Evolutionary conservation across 2,888 invertebrate species (phyloP).

Genomic region (Papilio elwesi): DNA sequence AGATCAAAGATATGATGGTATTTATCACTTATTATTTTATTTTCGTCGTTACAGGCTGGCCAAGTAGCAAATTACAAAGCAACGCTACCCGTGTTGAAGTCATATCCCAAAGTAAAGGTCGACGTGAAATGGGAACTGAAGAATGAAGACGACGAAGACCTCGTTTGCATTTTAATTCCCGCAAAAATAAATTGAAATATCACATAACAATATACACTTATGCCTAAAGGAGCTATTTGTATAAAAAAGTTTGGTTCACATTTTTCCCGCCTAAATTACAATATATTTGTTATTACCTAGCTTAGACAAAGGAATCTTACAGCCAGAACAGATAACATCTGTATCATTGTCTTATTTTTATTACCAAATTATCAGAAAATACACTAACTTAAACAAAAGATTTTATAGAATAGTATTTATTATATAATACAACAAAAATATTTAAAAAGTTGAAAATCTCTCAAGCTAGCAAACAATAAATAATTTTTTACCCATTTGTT

Average conservation of each 20-base stretch:
- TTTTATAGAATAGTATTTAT: no score
- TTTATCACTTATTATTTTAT: no score
- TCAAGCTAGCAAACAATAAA: background rate
- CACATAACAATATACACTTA: background rate
- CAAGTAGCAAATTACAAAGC: constrained; percentile 76
- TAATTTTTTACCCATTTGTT: background rate
- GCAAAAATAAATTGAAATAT: constrained; percentile 82
- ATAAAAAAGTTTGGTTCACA: background rate
- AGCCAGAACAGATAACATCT: background rate
- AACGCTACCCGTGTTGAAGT: constrained; percentile 85
- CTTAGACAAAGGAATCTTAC: constrained; percentile 2
- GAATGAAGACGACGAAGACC: constrained; percentile 84
- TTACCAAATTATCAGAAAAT: no score
- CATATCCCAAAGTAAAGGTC: constrained; percentile 88
- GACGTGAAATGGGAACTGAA: constrained; percentile 90
- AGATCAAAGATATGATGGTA: no score
- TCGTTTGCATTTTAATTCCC: constrained; percentile 88
- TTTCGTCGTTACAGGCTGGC: constrained; percentile 63
- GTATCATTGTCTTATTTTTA: no score
- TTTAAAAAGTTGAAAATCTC: no score
- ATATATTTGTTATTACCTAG: background rate
- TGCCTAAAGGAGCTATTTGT: background rate
- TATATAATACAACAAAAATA: no score
- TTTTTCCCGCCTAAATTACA: background rate
- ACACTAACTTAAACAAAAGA: no score